Evolutionary conservation across 2,888 invertebrate genomes (phyloP).

Genomic region (Plusia festucae): DNA sequence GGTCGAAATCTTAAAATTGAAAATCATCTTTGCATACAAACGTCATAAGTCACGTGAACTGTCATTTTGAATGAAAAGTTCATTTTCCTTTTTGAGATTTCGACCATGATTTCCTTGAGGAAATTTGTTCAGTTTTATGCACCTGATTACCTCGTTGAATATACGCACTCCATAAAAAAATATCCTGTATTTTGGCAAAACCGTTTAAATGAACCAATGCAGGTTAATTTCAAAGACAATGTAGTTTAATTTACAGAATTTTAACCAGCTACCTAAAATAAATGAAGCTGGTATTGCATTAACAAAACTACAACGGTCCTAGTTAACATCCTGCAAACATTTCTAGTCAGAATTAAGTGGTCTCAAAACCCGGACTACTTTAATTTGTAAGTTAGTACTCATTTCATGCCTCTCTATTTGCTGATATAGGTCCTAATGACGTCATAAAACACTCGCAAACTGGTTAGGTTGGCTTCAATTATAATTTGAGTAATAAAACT

Average conservation of each 20-base stretch:
- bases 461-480: slow-evolving; percentile 19
- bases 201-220: not conserved
- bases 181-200: not conserved
- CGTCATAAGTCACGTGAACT: too few relatives aligned
- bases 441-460: slow-evolving; percentile 22
- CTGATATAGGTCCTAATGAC: slow-evolving; percentile 13
- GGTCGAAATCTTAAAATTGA: too few relatives aligned
- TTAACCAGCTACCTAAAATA: slow-evolving; percentile 27
- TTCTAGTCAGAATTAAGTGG: slow-evolving; percentile 30
- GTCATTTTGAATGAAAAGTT: too few relatives aligned
- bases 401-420: slow-evolving; percentile 10
- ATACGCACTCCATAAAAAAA: too few relatives aligned
- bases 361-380: slow-evolving; percentile 32
- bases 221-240: not conserved
- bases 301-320: slow-evolving; percentile 25
- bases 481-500: slow-evolving; percentile 24
- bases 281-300: slow-evolving; percentile 21
- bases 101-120: too few relatives aligned
- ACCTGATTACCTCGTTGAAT: too few relatives aligned
- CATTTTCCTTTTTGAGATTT: too few relatives aligned
- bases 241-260: slow-evolving; percentile 12
- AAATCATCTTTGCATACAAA: too few relatives aligned
- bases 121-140: too few relatives aligned
- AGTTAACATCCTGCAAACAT: slow-evolving; percentile 26
- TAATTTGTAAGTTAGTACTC: slow-evolving; percentile 30